These are phyloP conservation scores for Nebria salina DNA, from an alignment of 2,888 invertebrate genomes.

Conservation along the genomic window DNA sequence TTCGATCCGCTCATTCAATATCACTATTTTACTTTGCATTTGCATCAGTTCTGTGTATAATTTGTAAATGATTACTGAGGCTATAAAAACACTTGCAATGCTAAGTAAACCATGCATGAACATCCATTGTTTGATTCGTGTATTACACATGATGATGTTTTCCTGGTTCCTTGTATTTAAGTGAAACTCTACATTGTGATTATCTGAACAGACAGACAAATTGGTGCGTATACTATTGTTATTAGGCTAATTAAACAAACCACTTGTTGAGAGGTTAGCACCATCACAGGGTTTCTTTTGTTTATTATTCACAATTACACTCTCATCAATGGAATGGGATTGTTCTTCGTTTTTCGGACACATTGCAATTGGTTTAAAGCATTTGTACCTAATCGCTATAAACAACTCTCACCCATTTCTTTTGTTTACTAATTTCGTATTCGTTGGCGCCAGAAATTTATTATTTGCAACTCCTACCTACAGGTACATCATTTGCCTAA, in stretches of 20 bases:
- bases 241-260: slow-evolving; percentile 19
- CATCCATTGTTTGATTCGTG: slow-evolving; percentile 39
- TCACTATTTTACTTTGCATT: slow-evolving; percentile 24
- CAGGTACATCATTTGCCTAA: background rate
- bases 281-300: slow-evolving; percentile 18
- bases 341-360: slow-evolving; percentile 35
- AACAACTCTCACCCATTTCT: slow-evolving; percentile 22
- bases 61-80: slow-evolving; percentile 26
- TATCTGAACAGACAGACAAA: slow-evolving; percentile 11
- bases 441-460: background rate
- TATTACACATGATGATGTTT: slow-evolving; percentile 29
- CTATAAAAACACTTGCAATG: slow-evolving; percentile 22
- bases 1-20: slow-evolving; percentile 24
- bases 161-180: slow-evolving; percentile 32
- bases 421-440: slow-evolving; percentile 30
- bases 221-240: background rate
- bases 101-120: slow-evolving; percentile 30
- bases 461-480: background rate
- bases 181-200: slow-evolving; percentile 32
- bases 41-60: slow-evolving; percentile 28
- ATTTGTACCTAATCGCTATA: background rate
- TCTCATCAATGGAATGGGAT: slow-evolving; percentile 23
- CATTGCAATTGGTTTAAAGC: slow-evolving; percentile 16
- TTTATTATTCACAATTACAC: slow-evolving; percentile 31
- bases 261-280: slow-evolving; percentile 34